Base-by-base conservation (phyloP, 2,888 invertebrate genomes). In the Mantis religiosa region DNA sequence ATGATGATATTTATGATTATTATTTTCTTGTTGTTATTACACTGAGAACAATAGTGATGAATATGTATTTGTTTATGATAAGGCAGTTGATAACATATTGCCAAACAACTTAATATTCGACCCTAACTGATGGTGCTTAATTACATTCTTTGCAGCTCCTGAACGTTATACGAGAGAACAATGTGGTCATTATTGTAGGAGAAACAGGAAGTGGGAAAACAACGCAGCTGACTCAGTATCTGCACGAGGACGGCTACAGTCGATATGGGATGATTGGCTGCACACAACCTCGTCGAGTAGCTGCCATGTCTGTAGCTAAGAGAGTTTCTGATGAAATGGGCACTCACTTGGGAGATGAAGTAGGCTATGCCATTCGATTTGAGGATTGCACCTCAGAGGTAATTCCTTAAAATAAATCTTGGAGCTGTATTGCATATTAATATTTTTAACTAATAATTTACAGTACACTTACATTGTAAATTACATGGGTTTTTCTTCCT, bases 241-340 rank as follows among this genome's bases (percentile, higher is more conserved):
- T 99, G 0, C 98, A 99, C 93, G 99, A 99, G 93, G 99, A 99
- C 91, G 99, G 99, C 0, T 98, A 98, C 94, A 98, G 98, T 91
- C 95, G 95, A 91, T 95, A 96, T 91, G 99, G 99, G 41, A 97
- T 98, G 95, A 98, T 99, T 91, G 99, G 99, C 0, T 99, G 99
- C 93, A 99, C 99, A 0, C 99, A 99, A 93, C 99, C 99, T 0
- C 94, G 99, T 90, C 95, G 98, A 94, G 99, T 99, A 0, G 99
- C 99, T 84, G 99, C 99, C 90, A 99, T 99, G 99, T 98, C 99
- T 0, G 99, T 99, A 0, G 99, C 99, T 1, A 99, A 99, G 93
- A 95, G 99, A 91, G 99, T 99, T 20, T 97, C 99, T 3, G 99
- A 99, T 93, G 99, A 99, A 94, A 99, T 99, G 98, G 95, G 95